Evolutionary conservation across 2,797 vertebrate genomes (phyloP), one percentile per base, ranked within the genome.

Genomic region (Manis javanica): DNA sequence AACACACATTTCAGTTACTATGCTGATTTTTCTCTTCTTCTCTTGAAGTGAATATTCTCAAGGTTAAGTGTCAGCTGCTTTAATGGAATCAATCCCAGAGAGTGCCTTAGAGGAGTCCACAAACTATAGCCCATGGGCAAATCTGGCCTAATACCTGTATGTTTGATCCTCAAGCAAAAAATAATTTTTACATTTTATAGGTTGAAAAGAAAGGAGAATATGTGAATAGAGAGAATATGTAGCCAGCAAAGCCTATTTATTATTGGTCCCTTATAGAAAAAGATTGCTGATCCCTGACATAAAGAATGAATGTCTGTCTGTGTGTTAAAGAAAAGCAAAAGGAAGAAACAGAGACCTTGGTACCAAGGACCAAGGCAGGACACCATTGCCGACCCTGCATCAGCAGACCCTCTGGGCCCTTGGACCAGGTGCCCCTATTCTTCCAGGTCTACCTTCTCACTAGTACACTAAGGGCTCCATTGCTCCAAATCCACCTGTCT

Each of bases 161-260:
- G 46, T 79, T 24, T 75, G 34, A 61, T 39, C 5, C 37, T 69
- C 51, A 82, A 49, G 57, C 37, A 61, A 64, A 21, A 29, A 57
- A 39, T 53, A 42, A 63, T 59, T 83, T 94, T 85, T 55, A 86
- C 2, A 77, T 18, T 87, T 29, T 93, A 75, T 75, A 71, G 7
- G 49, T 1, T 68, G 3, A 16, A 77, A 26, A 57, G 75, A 46
- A 23, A 5, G 24, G 23, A 19, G 46, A 46, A 5, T n/a, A 59
- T 71, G 55, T 75, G 37, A 57, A 42, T 24, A 49, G 63, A 66
- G 42, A 93, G 2, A 87, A 53, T 42, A 51, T 10, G 5, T 39
- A 26, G 34, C 68, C 64, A 86, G 29, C 46, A 82, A 89, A 72
- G n/a, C 23, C 63, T 78, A 61, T 37, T 96, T 84, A 51, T 31